Evolutionary conservation across 2,888 invertebrate genomes (phyloP).

Genomic region (Taphrorychus bicolor): DNA sequence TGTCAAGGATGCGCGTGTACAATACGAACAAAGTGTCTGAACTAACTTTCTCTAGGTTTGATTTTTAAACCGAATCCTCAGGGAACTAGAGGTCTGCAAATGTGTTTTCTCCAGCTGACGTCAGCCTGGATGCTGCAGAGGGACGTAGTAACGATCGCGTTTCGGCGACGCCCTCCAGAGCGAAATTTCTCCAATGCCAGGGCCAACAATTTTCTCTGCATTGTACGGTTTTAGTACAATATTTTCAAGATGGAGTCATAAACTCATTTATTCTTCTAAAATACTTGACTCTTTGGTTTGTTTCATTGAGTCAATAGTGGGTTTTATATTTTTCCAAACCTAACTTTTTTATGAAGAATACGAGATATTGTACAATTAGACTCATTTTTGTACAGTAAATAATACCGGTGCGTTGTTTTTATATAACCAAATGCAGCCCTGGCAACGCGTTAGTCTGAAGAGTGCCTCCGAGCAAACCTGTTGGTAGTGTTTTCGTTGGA

Average conservation of each 20-base stretch:
- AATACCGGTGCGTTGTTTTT: constrained; percentile 15
- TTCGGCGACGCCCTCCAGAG: constrained; percentile 51
- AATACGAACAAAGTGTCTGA: too few relatives aligned
- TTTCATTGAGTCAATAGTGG: too few relatives aligned
- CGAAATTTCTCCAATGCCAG: constrained; percentile 14
- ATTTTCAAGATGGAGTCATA: too few relatives aligned
- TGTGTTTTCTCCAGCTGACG: constrained; percentile 48
- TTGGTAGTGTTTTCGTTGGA: constrained; percentile 44
- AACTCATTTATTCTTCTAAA: too few relatives aligned
- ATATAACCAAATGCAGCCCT: constrained; percentile 27
- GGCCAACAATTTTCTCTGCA: not conserved
- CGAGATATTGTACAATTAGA: not conserved
- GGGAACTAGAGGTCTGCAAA: constrained; percentile 19
- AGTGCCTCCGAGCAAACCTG: constrained; percentile 52
- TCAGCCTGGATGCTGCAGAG: constrained; percentile 55
- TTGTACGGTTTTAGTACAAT: constrained; percentile 2
- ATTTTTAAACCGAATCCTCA: not conserved
- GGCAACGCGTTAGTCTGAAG: constrained; percentile 47
- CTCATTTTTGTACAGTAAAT: not conserved
- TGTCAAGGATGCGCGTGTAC: too few relatives aligned
- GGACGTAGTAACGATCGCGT: constrained; percentile 56
- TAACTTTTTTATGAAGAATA: too few relatives aligned
- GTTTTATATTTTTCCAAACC: too few relatives aligned
- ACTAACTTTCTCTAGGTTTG: too few relatives aligned
- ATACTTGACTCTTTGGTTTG: too few relatives aligned